phyloP scores from a whole-genome alignment of 2,888 invertebrate genomes.

The Amphipoea lucens region DNA sequence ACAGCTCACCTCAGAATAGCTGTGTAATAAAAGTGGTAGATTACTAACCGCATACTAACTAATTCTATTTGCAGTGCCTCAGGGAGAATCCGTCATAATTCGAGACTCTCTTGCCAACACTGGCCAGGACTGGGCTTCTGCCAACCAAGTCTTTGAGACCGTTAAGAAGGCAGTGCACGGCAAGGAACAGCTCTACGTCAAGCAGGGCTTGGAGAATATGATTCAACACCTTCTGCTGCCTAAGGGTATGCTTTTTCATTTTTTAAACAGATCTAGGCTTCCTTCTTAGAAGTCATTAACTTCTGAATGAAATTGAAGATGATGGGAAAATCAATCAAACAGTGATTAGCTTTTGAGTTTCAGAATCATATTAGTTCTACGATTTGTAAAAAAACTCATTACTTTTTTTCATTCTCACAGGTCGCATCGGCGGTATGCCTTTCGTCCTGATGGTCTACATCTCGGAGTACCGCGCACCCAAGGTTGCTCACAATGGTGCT shows the following conservation, averaged over 20 bases:
- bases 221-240: slow-evolving; percentile 92
- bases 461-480: slow-evolving; percentile 86
- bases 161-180: slow-evolving; percentile 85
- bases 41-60: background rate
- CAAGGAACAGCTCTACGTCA: slow-evolving; percentile 85
- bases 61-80: slow-evolving; percentile 73
- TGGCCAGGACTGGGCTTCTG: slow-evolving; percentile 88
- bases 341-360: background rate
- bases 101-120: slow-evolving; percentile 91
- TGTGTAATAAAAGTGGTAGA: background rate
- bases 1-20: background rate
- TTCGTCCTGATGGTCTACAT: slow-evolving; percentile 91
- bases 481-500: slow-evolving; percentile 79
- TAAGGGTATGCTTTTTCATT: slow-evolving; percentile 84
- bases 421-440: slow-evolving; percentile 89
- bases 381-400: background rate
- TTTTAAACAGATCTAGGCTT: background rate
- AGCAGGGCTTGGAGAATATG: slow-evolving; percentile 89
- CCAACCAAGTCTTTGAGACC: slow-evolving; percentile 84
- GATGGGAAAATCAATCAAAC: background rate
- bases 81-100: slow-evolving; percentile 87
- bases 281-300: too few relatives aligned
- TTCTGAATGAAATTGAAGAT: background rate
- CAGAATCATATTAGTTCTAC: background rate
- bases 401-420: slow-evolving; percentile 64